Evolutionary conservation across 2,113 vertebrate species (phyloP), one percentile per base, ranked within the genome.

Genomic region (Symphodus melops): DNA sequence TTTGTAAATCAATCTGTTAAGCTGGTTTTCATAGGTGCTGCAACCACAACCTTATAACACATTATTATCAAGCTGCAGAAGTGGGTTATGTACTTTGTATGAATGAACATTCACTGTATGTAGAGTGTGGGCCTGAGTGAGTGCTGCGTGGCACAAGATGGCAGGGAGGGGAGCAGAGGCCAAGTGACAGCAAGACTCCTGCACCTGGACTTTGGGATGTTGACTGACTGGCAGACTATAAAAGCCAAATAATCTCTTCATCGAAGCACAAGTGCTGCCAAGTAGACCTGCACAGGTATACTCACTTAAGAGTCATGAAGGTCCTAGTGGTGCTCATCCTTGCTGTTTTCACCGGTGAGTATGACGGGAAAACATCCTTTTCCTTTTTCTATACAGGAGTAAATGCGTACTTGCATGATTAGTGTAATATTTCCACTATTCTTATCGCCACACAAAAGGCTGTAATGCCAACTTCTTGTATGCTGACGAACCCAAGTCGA

Each of bases 401-500:
- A 14, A 12, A 36, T 21, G 6, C 41, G 0, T 1, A 21, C 12
- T 7, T n/a, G 12, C 9, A 21, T 13, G 28, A n/a, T n/a, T n/a
- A n/a, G n/a, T 33, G 44, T 68, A 42, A 44, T 55, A 66, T 51
- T 46, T 13, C 9, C 52, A 33, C 14, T 68, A 9, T 9, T 59
- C 16, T n/a, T 73, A n/a, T 74, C 16, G 82, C 65, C 3, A 44
- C 68, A 14, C 33, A 39, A 66, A 71, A 95, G 94, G 92, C 73
- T 95, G 93, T 61, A 77, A 95, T n/a, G 94, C 92, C 88, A 93
- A 92, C 76, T 33, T 95, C 12, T 90, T 94, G 69, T 89, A 91
- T 53, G 92, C 92, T 78, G 93, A 95, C 83, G 92, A 92, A 54
- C 93, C 93, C 2, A 92, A 93, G 79, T 88, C 93, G 14, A 90